Evolutionary conservation across 2,888 invertebrate species (phyloP).

Genomic region (Hirtodrosophila trivittata): DNA sequence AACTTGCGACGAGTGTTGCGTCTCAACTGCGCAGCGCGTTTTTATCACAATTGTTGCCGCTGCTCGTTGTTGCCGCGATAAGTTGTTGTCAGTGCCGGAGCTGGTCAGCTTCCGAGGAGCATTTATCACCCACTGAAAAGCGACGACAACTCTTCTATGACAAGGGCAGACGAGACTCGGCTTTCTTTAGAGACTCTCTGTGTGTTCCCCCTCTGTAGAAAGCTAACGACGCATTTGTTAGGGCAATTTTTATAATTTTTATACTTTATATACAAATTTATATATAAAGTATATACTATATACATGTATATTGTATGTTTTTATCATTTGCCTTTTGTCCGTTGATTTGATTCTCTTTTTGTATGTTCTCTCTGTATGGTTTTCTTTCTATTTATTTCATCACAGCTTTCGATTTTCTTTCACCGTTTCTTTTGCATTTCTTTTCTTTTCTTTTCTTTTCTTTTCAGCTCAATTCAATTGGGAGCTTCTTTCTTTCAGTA

Average conservation of each 20-base stretch:
- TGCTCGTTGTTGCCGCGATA: conserved; percentile 15
- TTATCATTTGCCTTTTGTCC: conserved; percentile 27
- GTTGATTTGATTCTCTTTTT: conserved; percentile 27
- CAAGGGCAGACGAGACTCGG: no score
- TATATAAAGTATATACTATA: conserved; percentile 9
- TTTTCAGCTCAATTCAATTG: conserved; percentile 38
- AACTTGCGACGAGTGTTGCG: conserved; percentile 23
- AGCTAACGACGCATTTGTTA: conserved; percentile 38
- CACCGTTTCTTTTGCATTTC: conserved; percentile 22
- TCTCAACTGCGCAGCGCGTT: conserved; percentile 14
- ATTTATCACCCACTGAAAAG: conserved; percentile 49
- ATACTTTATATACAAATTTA: conserved; percentile 9
- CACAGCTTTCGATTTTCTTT: conserved; percentile 61
- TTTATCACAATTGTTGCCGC: conserved; percentile 10
- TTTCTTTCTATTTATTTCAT: conserved; percentile 23
- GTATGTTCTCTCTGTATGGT: conserved; percentile 11
- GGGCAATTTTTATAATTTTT: conserved; percentile 52
- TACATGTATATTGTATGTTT: conserved; percentile 21
- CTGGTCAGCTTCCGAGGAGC: conserved; percentile 7
- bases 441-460: conserved; percentile 11
- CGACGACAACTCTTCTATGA: conserved; percentile 24
- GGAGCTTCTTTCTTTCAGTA: conserved; percentile 46
- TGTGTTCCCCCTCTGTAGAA: conserved; percentile 36
- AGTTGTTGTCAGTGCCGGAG: conserved; percentile 1
- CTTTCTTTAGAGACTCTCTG: conserved; percentile 7